These are phyloP conservation scores for Melolontha melolontha DNA, from an alignment of 2,888 invertebrate genomes.

Conservation along the genomic window DNA sequence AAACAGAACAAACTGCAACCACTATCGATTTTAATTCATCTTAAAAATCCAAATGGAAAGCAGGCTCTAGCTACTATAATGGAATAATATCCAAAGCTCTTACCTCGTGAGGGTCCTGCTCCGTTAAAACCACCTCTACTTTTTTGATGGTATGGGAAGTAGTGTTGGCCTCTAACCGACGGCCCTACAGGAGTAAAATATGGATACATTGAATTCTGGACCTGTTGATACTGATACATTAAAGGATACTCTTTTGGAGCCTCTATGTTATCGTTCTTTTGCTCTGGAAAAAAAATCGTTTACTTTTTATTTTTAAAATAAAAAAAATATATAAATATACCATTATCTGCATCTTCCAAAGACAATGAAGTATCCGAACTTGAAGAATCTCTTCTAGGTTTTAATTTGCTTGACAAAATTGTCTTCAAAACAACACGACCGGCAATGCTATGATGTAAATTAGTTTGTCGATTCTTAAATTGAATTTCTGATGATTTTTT, in stretches of 20 bases:
- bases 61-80: too few species aligned
- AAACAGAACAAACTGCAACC: too few species aligned
- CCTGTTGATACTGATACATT: conserved; percentile 18
- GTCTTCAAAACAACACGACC: conserved; percentile 65
- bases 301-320: neutral
- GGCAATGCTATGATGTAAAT: conserved; percentile 69
- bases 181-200: conserved; percentile 39
- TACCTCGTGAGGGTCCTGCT: conserved; percentile 57
- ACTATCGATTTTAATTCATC: too few species aligned
- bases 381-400: conserved; percentile 48
- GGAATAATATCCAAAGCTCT: neutral
- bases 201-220: conserved; percentile 33
- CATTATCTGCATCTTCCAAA: conserved; percentile 34
- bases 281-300: neutral
- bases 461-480: conserved; percentile 67
- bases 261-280: neutral
- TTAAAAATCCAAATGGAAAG: too few species aligned
- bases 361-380: conserved; percentile 55
- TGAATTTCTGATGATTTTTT: conserved; percentile 68
- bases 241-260: conserved; percentile 20
- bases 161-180: conserved; percentile 50
- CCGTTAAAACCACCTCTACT: conserved; percentile 56
- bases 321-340: neutral
- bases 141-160: conserved; percentile 52
- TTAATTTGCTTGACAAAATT: conserved; percentile 54